These are phyloP conservation scores for Prolemur simus DNA, from an alignment of 2,113 vertebrate genomes.

Conservation along the genomic window DNA sequence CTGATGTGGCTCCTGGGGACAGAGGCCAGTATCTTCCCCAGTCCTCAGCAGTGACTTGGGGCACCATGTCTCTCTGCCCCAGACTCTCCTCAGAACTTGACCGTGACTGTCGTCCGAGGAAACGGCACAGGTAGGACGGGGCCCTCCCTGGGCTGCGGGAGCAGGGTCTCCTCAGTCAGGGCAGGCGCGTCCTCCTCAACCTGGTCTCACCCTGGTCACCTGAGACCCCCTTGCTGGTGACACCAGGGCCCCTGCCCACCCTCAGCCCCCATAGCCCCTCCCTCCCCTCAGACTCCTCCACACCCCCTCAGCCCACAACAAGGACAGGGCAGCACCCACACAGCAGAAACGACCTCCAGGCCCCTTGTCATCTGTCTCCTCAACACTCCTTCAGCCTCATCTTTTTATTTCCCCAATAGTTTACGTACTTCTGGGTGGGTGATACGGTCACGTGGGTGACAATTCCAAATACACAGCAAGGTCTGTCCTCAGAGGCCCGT, in stretches of 20 bases:
- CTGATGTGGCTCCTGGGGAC: not conserved
- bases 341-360: not conserved
- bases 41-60: not conserved
- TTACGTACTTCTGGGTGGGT: not conserved
- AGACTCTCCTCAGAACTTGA: too few relatives aligned
- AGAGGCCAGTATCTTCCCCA: not conserved
- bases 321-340: not conserved
- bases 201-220: not conserved
- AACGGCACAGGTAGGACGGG: not conserved
- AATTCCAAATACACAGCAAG: not conserved
- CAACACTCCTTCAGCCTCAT: not conserved
- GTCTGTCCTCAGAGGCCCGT: not conserved
- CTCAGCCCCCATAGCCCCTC: too few relatives aligned
- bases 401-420: not conserved
- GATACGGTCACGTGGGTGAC: not conserved
- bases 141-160: not conserved
- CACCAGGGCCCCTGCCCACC: not conserved
- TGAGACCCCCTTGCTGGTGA: not conserved
- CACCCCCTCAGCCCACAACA: not conserved
- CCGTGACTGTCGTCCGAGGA: not conserved
- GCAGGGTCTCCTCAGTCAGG: not conserved
- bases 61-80: too few relatives aligned
- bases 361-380: not conserved
- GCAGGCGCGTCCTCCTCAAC: not conserved
- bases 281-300: not conserved